Evolutionary conservation across 1,140 invertebrate genomes (phyloP).

Genomic region (Heliconius himera): DNA sequence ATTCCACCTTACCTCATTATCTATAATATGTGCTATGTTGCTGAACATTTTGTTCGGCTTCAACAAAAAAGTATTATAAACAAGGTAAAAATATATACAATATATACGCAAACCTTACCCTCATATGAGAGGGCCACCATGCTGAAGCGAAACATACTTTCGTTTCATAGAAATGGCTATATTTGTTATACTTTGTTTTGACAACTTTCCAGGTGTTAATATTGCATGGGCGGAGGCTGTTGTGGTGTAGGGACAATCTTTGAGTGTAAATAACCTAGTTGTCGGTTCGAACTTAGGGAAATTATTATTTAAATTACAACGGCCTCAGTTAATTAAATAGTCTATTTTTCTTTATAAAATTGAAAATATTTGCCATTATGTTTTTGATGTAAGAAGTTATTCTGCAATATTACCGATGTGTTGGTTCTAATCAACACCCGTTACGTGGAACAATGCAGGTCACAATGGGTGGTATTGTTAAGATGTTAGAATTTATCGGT

Average conservation of each 20-base stretch:
- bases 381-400: too few species aligned
- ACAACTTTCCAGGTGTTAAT: background rate
- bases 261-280: background rate
- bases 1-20: too few species aligned
- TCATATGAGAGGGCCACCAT: background rate
- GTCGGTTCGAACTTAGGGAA: background rate
- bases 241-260: too few species aligned
- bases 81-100: too few species aligned
- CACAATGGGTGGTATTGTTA: background rate
- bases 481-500: constrained; percentile 4
- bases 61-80: background rate
- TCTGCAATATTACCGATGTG: background rate
- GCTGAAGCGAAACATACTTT: background rate
- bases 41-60: background rate
- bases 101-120: too few species aligned
- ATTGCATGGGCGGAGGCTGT: background rate
- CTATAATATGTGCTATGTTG: too few species aligned
- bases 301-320: too few species aligned
- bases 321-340: too few species aligned
- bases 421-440: background rate
- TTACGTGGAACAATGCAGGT: background rate
- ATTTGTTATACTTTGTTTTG: background rate
- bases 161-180: background rate
- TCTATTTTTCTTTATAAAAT: too few species aligned
- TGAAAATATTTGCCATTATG: too few species aligned